Evolutionary conservation across 2,113 vertebrate species (phyloP).

Genomic region (Chlamydotis undulata): DNA sequence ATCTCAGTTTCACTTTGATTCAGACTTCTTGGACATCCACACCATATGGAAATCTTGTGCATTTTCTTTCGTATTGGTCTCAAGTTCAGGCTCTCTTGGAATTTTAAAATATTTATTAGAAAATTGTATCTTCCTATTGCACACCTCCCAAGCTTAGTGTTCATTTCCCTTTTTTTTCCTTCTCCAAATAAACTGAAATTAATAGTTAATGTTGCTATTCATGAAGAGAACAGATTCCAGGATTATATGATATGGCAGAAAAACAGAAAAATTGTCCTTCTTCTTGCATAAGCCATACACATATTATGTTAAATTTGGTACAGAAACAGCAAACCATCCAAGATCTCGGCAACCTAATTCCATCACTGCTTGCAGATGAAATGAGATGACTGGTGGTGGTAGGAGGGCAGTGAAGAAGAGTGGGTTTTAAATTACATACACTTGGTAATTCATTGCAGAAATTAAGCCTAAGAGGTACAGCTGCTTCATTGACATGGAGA

Average conservation of each 20-base stretch:
- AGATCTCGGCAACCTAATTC: slow-evolving; percentile 17
- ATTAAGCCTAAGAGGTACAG: neutral
- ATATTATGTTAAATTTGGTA: slow-evolving; percentile 20
- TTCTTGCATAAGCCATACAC: neutral
- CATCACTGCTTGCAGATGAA: neutral
- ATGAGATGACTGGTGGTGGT: neutral
- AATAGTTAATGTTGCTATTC: neutral
- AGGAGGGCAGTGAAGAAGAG: neutral
- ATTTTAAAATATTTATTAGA: neutral
- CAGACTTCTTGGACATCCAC: neutral
- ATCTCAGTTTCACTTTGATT: neutral
- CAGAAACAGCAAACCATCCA: neutral
- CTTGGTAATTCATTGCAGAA: slow-evolving; percentile 13
- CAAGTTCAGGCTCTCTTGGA: neutral
- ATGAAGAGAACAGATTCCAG: neutral
- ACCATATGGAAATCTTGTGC: neutral
- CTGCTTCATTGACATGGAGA: neutral
- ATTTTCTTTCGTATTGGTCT: neutral
- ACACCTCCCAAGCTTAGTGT: neutral
- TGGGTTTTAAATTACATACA: neutral
- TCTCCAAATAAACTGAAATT: neutral
- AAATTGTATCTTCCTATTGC: neutral
- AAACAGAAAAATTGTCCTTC: neutral
- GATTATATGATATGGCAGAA: neutral
- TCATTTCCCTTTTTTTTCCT: neutral